Percentiles rank a stretch among this genome's conserved stretches.
These are phyloP conservation scores for Cyprinella venusta DNA, from an alignment of 2,797 vertebrate genomes.

Conservation along the genomic window DNA sequence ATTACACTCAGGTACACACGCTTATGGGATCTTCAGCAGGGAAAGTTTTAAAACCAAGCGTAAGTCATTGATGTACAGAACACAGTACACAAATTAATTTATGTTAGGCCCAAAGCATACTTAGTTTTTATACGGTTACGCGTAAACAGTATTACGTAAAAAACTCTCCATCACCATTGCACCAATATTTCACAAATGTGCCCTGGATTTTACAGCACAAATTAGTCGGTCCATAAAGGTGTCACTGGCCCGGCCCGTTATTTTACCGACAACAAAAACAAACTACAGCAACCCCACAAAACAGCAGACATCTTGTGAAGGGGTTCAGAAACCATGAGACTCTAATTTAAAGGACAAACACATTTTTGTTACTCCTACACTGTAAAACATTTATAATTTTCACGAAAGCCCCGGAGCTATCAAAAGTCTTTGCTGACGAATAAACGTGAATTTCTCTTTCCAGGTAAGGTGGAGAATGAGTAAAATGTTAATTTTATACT, in stretches of 20 bases:
- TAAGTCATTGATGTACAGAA: constrained; percentile 27
- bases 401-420: not conserved
- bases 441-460: not conserved
- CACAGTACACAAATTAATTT: not conserved
- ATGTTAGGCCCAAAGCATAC: not conserved
- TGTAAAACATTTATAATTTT: no score
- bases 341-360: no score
- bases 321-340: no score
- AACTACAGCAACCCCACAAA: not conserved
- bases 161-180: not conserved
- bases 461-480: not conserved
- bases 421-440: not conserved
- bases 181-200: not conserved
- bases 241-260: no score
- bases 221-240: not conserved
- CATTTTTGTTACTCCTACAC: no score
- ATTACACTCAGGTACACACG: constrained; percentile 47
- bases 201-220: not conserved
- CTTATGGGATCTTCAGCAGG: not conserved
- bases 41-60: not conserved
- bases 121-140: not conserved
- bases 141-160: not conserved
- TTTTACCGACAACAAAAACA: not conserved
- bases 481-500: not conserved
- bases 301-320: no score